Evolutionary conservation across 2,113 vertebrate genomes (phyloP).

Genomic region (Microtus richardsoni): DNA sequence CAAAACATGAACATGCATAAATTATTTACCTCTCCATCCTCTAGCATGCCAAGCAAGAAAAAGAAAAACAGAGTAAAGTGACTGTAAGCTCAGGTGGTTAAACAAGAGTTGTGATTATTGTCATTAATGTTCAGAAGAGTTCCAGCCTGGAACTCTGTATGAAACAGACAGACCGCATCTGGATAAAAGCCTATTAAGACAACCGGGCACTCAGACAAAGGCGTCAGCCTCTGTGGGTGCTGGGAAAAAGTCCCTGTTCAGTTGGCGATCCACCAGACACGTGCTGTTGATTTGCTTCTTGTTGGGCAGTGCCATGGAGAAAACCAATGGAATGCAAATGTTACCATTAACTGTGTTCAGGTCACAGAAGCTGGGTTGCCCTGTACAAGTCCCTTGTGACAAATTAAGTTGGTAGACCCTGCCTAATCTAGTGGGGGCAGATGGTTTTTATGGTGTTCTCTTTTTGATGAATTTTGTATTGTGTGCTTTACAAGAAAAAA

Average conservation of each 20-base stretch:
- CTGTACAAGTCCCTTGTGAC: constrained; percentile 18
- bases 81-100: constrained; percentile 78
- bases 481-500: constrained; percentile 48
- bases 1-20: constrained; percentile 81
- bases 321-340: constrained; percentile 63
- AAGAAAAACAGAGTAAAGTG: constrained; percentile 82
- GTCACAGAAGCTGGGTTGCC: constrained; percentile 35
- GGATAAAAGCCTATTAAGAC: constrained; percentile 51
- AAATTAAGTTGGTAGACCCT: constrained; percentile 24
- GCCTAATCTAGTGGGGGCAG: background rate
- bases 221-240: background rate
- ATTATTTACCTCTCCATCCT: constrained; percentile 85
- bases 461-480: constrained; percentile 50
- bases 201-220: constrained; percentile 48
- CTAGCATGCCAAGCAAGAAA: constrained; percentile 82
- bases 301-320: background rate
- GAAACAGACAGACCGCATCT: constrained; percentile 46
- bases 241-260: constrained; percentile 41
- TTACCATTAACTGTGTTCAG: constrained; percentile 49
- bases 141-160: constrained; percentile 40
- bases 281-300: constrained; percentile 53
- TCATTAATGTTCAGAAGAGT: constrained; percentile 64
- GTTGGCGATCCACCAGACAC: constrained; percentile 44
- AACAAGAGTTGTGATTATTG: constrained; percentile 67
- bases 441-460: background rate